phyloP scores from a whole-genome alignment of 1,140 invertebrate genomes.

The Chymomyza costata region DNA sequence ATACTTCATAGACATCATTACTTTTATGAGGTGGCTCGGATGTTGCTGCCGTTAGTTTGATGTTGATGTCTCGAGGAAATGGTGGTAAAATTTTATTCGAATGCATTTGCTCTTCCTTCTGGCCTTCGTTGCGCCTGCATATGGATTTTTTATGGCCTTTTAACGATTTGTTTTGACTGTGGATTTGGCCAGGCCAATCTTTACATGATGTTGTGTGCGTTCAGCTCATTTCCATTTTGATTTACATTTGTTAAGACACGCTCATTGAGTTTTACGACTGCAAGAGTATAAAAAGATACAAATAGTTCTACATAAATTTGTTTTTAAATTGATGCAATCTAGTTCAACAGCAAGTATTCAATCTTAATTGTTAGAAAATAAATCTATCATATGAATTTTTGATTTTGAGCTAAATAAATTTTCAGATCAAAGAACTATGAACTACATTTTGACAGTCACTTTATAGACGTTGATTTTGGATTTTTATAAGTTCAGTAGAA shows the following conservation, averaged over 20 bases:
- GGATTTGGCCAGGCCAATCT: slow-evolving; percentile 50
- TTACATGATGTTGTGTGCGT: slow-evolving; percentile 19
- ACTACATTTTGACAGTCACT: no score
- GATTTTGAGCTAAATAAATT: no score
- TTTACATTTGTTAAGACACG: slow-evolving; percentile 40
- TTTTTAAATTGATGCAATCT: no score
- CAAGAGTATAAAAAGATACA: no score
- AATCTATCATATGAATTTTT: no score
- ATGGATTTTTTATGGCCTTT: slow-evolving; percentile 67
- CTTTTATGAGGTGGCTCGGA: slow-evolving; percentile 69
- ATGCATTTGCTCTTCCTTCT: slow-evolving; percentile 52
- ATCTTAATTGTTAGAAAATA: no score
- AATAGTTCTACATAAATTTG: no score
- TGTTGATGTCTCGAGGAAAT: slow-evolving; percentile 60
- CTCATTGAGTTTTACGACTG: background rate
- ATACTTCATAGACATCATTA: slow-evolving; percentile 63
- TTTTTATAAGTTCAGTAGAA: no score
- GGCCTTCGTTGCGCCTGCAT: slow-evolving; percentile 36
- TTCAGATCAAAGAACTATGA: no score
- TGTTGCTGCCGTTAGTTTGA: slow-evolving; percentile 52
- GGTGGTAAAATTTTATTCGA: slow-evolving; percentile 70
- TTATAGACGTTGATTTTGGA: no score
- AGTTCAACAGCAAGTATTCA: no score
- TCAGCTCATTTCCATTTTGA: slow-evolving; percentile 47
- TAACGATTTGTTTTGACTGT: slow-evolving; percentile 74